Conservation (phyloP, 2,888 invertebrate genomes). For the Spodoptera picta region DNA sequence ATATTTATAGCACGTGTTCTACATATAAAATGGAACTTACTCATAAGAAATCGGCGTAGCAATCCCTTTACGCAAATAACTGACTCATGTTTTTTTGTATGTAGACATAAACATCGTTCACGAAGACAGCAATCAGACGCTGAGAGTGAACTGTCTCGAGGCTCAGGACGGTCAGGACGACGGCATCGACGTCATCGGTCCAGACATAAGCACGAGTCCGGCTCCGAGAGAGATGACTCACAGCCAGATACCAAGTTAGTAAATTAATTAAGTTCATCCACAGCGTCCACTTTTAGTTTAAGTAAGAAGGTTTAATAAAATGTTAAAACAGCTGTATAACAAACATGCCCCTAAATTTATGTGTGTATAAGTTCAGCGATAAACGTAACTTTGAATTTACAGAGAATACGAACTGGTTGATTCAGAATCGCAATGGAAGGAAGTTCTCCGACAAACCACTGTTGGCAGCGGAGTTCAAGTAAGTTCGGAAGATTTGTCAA, state of each 20-base stretch:
- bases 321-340: too few relatives aligned
- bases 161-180: constrained; percentile 94
- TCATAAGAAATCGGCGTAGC: too few relatives aligned
- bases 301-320: too few relatives aligned
- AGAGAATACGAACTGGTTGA: constrained; percentile 93
- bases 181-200: constrained; percentile 93
- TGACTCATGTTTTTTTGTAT: constrained; percentile 9
- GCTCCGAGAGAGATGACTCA: constrained; percentile 91
- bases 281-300: too few relatives aligned
- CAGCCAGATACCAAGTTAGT: constrained; percentile 84
- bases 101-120: constrained; percentile 93
- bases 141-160: constrained; percentile 96
- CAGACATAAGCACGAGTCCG: constrained; percentile 92
- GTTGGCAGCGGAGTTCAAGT: constrained; percentile 86
- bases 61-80: too few relatives aligned
- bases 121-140: constrained; percentile 95
- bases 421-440: constrained; percentile 96
- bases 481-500: constrained; percentile 44
- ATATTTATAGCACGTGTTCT: too few relatives aligned
- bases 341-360: too few relatives aligned
- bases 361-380: background rate
- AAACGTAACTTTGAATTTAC: constrained; percentile 48
- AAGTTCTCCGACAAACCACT: constrained; percentile 93
- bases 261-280: background rate
- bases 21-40: too few relatives aligned